phyloP scores from a whole-genome alignment of 2,113 vertebrate genomes.

The Danionella cerebrum region DNA sequence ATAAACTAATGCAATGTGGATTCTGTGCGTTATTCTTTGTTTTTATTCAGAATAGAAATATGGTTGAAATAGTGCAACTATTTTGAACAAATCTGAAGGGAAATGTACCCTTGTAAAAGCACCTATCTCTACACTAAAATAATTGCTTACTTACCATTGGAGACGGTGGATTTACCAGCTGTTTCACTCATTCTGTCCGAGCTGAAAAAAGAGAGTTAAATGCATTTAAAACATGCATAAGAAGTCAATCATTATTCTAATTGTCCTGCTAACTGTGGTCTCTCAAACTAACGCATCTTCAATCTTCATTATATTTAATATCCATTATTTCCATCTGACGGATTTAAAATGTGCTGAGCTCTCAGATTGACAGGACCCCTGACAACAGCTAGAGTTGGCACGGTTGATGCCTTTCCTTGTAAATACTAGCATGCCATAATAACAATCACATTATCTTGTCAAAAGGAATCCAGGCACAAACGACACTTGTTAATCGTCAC shows the following conservation, averaged over 20 bases:
- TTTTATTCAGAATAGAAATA: not conserved
- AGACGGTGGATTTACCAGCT: conserved; percentile 47
- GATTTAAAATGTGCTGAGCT: not conserved
- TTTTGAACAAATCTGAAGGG: not conserved
- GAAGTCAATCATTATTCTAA: too few relatives aligned
- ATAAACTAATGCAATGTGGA: too few relatives aligned
- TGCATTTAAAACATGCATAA: too few relatives aligned
- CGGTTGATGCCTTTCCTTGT: not conserved
- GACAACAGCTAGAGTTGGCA: not conserved
- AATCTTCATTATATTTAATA: not conserved
- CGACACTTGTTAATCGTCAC: too few relatives aligned
- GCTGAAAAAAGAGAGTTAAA: conserved; percentile 41
- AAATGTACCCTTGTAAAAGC: not conserved
- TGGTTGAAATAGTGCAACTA: too few relatives aligned
- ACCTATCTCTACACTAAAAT: not conserved
- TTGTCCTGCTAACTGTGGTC: not conserved
- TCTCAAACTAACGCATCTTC: not conserved
- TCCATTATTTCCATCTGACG: not conserved
- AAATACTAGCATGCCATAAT: not conserved
- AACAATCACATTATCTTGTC: not conserved
- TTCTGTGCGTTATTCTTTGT: too few relatives aligned
- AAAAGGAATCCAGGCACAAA: not conserved
- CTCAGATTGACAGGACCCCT: not conserved
- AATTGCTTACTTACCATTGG: conserved; percentile 50
- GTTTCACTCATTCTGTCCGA: conserved; percentile 56